Conservation (phyloP, 2,888 invertebrate species). For the Spodoptera picta region DNA sequence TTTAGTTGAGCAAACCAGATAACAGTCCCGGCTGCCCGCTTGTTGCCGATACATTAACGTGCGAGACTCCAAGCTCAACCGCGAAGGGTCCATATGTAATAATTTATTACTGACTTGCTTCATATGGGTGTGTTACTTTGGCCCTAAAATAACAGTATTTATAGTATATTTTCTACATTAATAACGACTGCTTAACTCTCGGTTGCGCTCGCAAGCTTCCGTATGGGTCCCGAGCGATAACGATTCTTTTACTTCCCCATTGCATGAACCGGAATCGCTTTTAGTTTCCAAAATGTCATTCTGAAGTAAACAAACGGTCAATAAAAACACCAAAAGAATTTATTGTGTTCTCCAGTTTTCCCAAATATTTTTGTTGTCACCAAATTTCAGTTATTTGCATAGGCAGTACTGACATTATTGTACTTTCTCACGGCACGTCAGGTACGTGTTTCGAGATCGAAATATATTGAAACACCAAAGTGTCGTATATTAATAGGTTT, state of each 20-base stretch:
- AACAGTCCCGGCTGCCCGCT: slow-evolving; percentile 63
- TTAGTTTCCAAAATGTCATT: slow-evolving; percentile 24
- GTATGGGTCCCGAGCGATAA: slow-evolving; percentile 8
- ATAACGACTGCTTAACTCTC: slow-evolving; percentile 17
- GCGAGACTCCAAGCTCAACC: slow-evolving; percentile 78
- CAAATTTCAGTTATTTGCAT: slow-evolving; percentile 33
- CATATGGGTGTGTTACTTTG: slow-evolving; percentile 61
- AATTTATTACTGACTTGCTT: slow-evolving; percentile 79
- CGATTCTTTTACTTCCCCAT: slow-evolving; percentile 12
- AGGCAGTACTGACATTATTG: slow-evolving; percentile 24
- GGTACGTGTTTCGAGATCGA: slow-evolving; percentile 11
- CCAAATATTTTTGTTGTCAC: slow-evolving; percentile 24
- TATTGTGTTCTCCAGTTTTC: slow-evolving; percentile 9
- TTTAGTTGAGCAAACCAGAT: slow-evolving; percentile 75
- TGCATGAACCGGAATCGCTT: slow-evolving; percentile 29
- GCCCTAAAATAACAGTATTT: slow-evolving; percentile 62
- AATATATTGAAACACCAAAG: slow-evolving; percentile 13
- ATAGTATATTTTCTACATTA: slow-evolving; percentile 50
- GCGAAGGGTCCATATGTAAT: slow-evolving; percentile 80
- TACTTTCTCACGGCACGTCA: slow-evolving; percentile 29
- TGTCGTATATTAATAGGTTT: slow-evolving; percentile 42
- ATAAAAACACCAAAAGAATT: slow-evolving; percentile 27
- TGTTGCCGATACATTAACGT: slow-evolving; percentile 76
- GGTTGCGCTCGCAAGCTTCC: no score
- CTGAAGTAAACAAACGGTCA: slow-evolving; percentile 6